Percentiles rank a stretch among this genome's conserved stretches.
Conservation (phyloP, 2,888 invertebrate genomes). For the Antitype chi region DNA sequence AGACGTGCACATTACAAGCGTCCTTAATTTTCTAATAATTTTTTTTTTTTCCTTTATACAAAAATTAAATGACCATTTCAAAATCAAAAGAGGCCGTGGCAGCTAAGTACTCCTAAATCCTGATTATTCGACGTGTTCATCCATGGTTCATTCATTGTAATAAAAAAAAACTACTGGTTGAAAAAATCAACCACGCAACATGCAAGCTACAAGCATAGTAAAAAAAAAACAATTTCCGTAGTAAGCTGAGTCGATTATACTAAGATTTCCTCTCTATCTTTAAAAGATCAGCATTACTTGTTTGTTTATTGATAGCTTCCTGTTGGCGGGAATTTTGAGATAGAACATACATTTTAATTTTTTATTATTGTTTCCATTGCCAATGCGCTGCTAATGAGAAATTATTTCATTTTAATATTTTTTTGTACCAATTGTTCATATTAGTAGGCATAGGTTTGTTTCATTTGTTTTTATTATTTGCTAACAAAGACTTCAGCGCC, state of each 20-base stretch:
- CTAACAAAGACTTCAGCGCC: conserved; percentile 76
- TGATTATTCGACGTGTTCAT: background rate
- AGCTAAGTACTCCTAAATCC: background rate
- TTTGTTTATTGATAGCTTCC: conserved; percentile 54
- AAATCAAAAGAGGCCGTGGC: too few species aligned
- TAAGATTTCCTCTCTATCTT: conserved; percentile 15
- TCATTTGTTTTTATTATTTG: conserved; percentile 51
- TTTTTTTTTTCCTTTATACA: too few species aligned
- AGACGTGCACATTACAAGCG: too few species aligned
- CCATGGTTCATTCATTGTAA: background rate
- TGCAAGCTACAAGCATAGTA: background rate
- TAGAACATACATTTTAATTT: background rate
- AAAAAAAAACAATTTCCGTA: background rate
- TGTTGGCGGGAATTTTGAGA: conserved; percentile 57
- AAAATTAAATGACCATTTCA: too few species aligned
- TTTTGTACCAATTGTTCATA: background rate
- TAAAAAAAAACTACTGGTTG: background rate
- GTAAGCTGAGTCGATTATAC: conserved; percentile 36
- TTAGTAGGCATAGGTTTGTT: background rate
- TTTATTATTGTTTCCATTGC: background rate
- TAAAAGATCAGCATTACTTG: conserved; percentile 22
- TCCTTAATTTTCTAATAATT: too few species aligned
- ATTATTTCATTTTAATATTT: background rate
- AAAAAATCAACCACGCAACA: background rate
- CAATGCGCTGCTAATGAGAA: background rate